Evolutionary conservation across 2,113 vertebrate genomes (phyloP), one percentile per base, ranked within the genome.

Genomic region (Tylochromis polylepis): DNA sequence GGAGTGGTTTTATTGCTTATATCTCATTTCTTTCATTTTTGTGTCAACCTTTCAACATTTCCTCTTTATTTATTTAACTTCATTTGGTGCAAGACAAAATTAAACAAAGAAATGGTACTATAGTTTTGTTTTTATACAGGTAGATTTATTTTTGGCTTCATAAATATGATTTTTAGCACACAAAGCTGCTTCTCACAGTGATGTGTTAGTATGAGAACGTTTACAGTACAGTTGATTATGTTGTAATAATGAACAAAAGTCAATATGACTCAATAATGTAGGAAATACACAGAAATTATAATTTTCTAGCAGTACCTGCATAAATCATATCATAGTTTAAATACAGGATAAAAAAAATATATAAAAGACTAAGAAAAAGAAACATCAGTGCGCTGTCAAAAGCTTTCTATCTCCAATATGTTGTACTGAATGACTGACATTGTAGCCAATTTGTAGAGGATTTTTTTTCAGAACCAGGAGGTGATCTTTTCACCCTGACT

Each of bases 231-330:
- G 29, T 80, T 51, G 53, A 38, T 22, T 86, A 78, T 89, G 85
- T 86, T 67, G 83, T 87, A 89, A 85, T 65, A 81, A 87, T 92
- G 89, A 29, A 83, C 79, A 86, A 46, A 85, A 96, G 96, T 97
- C 96, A 97, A 96, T 96, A 95, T 97, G 96, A 97, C 96, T 95
- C 94, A 94, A 49, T 94, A 93, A 93, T 72, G 83, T 78, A 82
- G 43, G 70, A 89, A 81, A 92, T 89, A 85, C 59, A 89, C 22
- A 22, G 60, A 88, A 85, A 89, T 84, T 5, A 79, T 62, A 11
- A 79, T 86, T 88, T 53, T 82, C 11, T 70, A 84, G 88, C 27
- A 79, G 56, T 85, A 78, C 59, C 83, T 80, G 18, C 80, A 85
- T 51, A 84, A 80, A 81, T 78, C 78, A 72, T 75, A 86, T 91